A percentile compares a stretch with the other conserved stretches of the same genome.
phyloP scores from a whole-genome alignment of 2,113 vertebrate genomes.

The Dicentrarchus labrax region DNA sequence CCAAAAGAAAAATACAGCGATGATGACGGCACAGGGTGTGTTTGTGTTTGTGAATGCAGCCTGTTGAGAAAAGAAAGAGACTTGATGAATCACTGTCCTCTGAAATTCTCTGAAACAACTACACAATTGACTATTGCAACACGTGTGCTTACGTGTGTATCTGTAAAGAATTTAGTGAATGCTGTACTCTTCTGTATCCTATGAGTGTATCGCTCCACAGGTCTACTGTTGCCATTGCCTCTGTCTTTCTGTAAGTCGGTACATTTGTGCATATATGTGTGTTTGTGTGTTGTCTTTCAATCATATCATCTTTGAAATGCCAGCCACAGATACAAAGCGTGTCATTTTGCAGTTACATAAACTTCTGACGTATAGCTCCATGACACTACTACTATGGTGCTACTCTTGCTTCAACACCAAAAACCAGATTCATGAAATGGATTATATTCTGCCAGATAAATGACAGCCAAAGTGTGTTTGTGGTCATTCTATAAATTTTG shows the following conservation, averaged over 20 bases:
- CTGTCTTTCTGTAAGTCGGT: not conserved
- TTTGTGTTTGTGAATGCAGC: conserved; percentile 14
- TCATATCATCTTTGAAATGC: not conserved
- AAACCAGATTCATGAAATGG: not conserved
- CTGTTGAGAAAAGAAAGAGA: conserved; percentile 7
- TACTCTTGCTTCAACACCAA: not conserved
- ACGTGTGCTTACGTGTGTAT: not conserved
- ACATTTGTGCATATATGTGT: not conserved
- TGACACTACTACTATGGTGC: too few species aligned
- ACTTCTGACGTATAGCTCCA: too few species aligned
- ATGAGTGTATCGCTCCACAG: not conserved
- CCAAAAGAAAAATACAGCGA: not conserved
- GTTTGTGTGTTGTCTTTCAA: not conserved
- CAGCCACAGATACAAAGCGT: not conserved
- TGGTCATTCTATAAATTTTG: not conserved
- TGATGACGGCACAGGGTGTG: not conserved
- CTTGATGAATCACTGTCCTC: conserved; percentile 26
- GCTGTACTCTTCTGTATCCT: not conserved
- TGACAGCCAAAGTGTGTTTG: not conserved
- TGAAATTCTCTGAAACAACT: not conserved
- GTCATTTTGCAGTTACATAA: conserved; percentile 2
- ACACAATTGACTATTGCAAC: not conserved
- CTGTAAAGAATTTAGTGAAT: too few species aligned
- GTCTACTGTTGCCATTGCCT: not conserved
- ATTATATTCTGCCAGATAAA: conserved; percentile 12